Conservation (phyloP, 2,113 vertebrate species). For the Ptilonorhynchus violaceus region DNA sequence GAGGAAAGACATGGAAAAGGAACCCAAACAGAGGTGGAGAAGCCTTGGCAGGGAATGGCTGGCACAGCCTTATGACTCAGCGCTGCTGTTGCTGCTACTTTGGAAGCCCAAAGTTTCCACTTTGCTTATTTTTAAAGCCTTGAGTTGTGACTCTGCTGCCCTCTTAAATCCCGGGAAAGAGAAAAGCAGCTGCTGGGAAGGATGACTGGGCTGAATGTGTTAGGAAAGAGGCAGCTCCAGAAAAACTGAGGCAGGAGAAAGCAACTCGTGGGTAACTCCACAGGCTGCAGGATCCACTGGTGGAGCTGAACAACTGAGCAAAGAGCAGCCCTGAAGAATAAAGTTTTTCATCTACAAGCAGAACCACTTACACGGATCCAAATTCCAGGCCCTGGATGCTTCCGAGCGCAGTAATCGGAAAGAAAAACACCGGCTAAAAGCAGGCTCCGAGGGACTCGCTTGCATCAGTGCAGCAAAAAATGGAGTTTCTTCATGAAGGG, state of each 20-base stretch:
- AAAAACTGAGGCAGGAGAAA: not conserved
- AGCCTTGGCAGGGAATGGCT: not conserved
- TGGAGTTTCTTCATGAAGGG: slow-evolving; percentile 2
- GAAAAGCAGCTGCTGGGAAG: not conserved
- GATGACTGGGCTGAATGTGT: not conserved
- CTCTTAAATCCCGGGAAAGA: not conserved
- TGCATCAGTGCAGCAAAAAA: slow-evolving; percentile 23
- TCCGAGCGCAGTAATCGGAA: not conserved
- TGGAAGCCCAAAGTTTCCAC: not conserved
- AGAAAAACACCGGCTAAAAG: slow-evolving; percentile 35
- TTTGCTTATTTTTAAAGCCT: not conserved
- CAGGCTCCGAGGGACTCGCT: not conserved
- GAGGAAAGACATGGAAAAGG: not conserved
- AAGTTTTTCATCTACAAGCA: not conserved
- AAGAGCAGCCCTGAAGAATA: not conserved
- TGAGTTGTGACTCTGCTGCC: not conserved
- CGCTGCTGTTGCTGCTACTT: not conserved
- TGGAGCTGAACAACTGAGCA: not conserved
- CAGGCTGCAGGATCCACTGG: not conserved
- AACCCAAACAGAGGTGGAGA: not conserved
- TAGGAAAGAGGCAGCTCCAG: not conserved
- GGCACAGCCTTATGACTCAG: not conserved
- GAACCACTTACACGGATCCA: not conserved
- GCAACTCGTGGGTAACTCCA: not conserved
- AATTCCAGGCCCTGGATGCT: slow-evolving; percentile 7